A percentile compares a stretch with the other conserved stretches of the same genome.
These are phyloP conservation scores for Zosterops japonicus DNA, from an alignment of 2,113 vertebrate species.

Conservation along the genomic window DNA sequence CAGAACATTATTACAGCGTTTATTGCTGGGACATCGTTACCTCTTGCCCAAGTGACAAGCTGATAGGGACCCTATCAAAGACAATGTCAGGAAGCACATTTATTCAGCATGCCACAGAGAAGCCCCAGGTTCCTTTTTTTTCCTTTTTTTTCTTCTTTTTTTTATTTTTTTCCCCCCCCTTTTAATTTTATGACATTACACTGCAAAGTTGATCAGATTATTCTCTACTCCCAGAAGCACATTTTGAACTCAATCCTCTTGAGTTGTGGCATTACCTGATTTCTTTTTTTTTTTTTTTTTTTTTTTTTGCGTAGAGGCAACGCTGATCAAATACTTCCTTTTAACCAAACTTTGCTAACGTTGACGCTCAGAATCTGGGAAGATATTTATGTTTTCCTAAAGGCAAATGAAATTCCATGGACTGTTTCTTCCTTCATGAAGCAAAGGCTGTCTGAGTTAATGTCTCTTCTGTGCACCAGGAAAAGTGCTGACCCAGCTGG, in stretches of 20 bases:
- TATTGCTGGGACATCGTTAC: neutral
- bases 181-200: neutral
- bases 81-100: neutral
- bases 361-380: neutral
- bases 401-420: slow-evolving; percentile 67
- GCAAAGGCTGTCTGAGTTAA: slow-evolving; percentile 48
- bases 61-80: neutral
- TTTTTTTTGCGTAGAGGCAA: neutral
- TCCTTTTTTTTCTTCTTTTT: no score
- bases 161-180: neutral
- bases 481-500: slow-evolving; percentile 77
- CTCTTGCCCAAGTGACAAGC: neutral
- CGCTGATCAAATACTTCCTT: neutral
- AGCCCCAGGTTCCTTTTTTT: neutral
- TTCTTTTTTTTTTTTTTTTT: neutral
- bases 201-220: neutral
- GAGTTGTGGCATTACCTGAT: neutral
- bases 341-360: neutral
- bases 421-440: slow-evolving; percentile 66
- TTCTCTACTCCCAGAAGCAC: neutral
- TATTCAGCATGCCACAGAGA: neutral
- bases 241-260: neutral
- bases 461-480: slow-evolving; percentile 67
- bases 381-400: slow-evolving; percentile 18
- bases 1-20: neutral